Conservation (phyloP, 2,888 invertebrate species). For the Drosophila subquinaria region DNA sequence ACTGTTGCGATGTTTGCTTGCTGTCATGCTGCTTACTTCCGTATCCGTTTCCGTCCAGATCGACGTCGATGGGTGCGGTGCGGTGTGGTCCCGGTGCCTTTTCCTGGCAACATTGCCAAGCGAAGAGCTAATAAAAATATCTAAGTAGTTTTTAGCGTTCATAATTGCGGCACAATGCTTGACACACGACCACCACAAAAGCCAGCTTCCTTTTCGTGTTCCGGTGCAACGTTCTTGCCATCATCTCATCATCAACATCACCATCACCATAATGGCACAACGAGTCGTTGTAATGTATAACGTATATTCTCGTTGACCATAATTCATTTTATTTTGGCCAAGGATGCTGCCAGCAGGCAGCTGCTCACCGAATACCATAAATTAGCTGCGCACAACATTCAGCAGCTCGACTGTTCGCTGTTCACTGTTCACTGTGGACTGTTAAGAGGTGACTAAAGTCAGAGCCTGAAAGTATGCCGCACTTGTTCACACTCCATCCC, state of each 20-base stretch:
- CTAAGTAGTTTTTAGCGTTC: slow-evolving; percentile 80
- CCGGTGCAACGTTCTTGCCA: slow-evolving; percentile 58
- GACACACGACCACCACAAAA: slow-evolving; percentile 84
- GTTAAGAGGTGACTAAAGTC: slow-evolving; percentile 41
- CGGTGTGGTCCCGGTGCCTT: background rate
- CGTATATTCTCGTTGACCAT: slow-evolving; percentile 63
- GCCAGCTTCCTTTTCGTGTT: slow-evolving; percentile 67
- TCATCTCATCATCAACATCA: slow-evolving; percentile 40
- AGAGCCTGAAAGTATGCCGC: slow-evolving; percentile 34
- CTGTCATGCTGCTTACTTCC: slow-evolving; percentile 69
- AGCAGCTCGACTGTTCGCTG: slow-evolving; percentile 2
- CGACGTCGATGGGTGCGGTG: slow-evolving; percentile 26
- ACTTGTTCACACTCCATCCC: slow-evolving; percentile 45
- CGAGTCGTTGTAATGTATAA: slow-evolving; percentile 53
- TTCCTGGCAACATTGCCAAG: slow-evolving; percentile 6
- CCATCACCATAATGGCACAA: slow-evolving; percentile 32
- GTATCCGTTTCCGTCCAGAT: slow-evolving; percentile 27
- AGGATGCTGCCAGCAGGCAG: slow-evolving; percentile 45
- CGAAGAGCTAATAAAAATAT: slow-evolving; percentile 72
- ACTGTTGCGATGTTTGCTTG: slow-evolving; percentile 59
- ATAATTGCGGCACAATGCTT: slow-evolving; percentile 83
- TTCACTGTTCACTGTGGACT: background rate
- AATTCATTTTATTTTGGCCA: slow-evolving; percentile 62
- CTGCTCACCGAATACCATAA: slow-evolving; percentile 48
- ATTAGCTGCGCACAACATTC: slow-evolving; percentile 42